phyloP scores from a whole-genome alignment of 2,113 vertebrate species.

The Ceyx margarethae region DNA sequence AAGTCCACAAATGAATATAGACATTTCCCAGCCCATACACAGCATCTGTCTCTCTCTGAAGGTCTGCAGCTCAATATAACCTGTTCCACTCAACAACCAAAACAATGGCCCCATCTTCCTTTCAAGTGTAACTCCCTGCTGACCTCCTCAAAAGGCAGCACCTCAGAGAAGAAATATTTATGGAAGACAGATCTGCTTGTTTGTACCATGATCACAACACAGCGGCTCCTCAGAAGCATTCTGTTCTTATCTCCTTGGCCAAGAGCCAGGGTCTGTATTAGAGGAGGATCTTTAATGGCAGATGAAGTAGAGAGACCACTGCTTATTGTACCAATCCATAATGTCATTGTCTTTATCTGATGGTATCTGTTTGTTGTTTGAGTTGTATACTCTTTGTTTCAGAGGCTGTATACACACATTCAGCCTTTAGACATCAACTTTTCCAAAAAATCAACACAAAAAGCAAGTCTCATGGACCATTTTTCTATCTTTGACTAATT shows the following conservation, averaged over 20 bases:
- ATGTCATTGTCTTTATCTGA: not conserved
- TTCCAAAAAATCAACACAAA: not conserved
- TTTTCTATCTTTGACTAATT: not conserved
- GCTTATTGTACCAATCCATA: not conserved
- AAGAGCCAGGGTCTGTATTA: not conserved
- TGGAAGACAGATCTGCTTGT: not conserved
- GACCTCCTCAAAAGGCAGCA: not conserved
- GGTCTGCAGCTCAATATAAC: not conserved
- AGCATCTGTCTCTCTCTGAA: not conserved
- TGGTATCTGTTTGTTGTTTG: not conserved
- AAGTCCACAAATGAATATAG: not conserved
- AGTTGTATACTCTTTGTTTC: fast-evolving
- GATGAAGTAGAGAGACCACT: not conserved
- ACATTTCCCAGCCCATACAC: not conserved
- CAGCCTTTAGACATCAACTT: not conserved
- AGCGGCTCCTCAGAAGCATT: not conserved
- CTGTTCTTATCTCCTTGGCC: not conserved
- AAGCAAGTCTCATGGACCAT: not conserved
- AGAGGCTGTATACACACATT: not conserved
- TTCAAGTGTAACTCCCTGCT: not conserved
- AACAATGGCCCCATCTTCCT: not conserved
- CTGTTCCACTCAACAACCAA: not conserved
- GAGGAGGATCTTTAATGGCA: not conserved
- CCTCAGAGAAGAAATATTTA: not conserved
- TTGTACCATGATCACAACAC: not conserved